Evolutionary conservation across 1,140 invertebrate genomes (phyloP).

Genomic region (Acromyrmex echinatior): DNA sequence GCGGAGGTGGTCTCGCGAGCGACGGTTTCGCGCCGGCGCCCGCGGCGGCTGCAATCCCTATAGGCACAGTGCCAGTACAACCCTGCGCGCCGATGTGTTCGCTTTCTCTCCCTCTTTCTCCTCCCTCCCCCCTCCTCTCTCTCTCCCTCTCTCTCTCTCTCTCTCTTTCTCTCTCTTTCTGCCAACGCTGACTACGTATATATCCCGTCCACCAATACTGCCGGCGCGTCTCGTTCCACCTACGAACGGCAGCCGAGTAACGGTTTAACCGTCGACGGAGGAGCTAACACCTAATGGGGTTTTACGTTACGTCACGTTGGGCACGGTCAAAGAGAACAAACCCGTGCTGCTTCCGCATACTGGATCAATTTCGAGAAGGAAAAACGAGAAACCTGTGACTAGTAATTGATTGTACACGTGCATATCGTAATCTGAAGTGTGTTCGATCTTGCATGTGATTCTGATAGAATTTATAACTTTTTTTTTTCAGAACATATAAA

Average conservation of each 20-base stretch:
- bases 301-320: slow-evolving; percentile 75
- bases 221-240: slow-evolving; percentile 68
- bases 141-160: not conserved
- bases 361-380: slow-evolving; percentile 54
- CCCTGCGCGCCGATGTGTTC: slow-evolving; percentile 63
- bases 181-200: slow-evolving; percentile 44
- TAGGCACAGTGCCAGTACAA: slow-evolving; percentile 71
- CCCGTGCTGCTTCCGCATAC: slow-evolving; percentile 52
- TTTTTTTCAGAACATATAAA: not conserved
- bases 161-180: not conserved
- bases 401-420: slow-evolving; percentile 57
- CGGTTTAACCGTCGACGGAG: slow-evolving; percentile 74
- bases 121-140: not conserved
- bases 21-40: slow-evolving; percentile 81
- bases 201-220: slow-evolving; percentile 60
- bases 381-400: slow-evolving; percentile 35
- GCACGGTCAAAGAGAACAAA: slow-evolving; percentile 67
- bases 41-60: slow-evolving; percentile 76
- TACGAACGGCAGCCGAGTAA: slow-evolving; percentile 69
- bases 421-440: slow-evolving; percentile 16
- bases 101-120: not conserved
- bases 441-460: slow-evolving; percentile 16
- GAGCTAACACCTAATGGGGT: slow-evolving; percentile 74
- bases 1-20: slow-evolving; percentile 84
- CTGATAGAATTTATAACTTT: not conserved